Evolutionary conservation across 2,888 invertebrate genomes (phyloP), one percentile per base, ranked within the genome.

Genomic region (Drosophila neutralis): DNA sequence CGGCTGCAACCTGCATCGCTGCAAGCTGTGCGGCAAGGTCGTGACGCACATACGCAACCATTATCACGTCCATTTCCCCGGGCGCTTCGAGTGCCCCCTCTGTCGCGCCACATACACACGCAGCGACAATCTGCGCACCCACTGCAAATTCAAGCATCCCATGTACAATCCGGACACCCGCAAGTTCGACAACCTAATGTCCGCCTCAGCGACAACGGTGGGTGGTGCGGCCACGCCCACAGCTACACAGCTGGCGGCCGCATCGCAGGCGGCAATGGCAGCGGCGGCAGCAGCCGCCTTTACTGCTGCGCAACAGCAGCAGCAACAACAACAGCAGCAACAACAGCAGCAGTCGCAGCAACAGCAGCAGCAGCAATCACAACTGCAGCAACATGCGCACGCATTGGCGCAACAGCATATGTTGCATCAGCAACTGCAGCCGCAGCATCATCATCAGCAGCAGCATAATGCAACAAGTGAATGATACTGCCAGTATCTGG

Each of bases 1-100:
- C 94, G 96, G 97, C 94, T 96, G 97, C 94, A 97, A 97, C 95
- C 96, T 97, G 95, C 97, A 97, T 95, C 96, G 97, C 94, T 97
- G 97, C 95, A 97, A 97, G 95, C 95, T 97, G 94, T 97, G 97
- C 95, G 97, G 97, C 94, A 97, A 97, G 95, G 97, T 97, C 95
- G 97, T 97, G 94, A 97, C 97, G 94, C 97, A 97, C 95, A 97
- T 97, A 95, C 96, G 97, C 93, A 97, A 97, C 95, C 97, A 97
- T 95, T 97, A 97, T 95, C 97, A 97, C 95, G 97, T 97, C 94
- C 97, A 97, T 95, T 97, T 97, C 95, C 97, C 97, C 93, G 97
- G 97, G 92, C 96, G 97, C 93, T 97, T 97, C 95, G 97, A 97
- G 95, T 97, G 97, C 94, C 97, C 97, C 93, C 95, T 97, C 93